A percentile compares a stretch with the other conserved stretches of the same genome.
phyloP scores from a whole-genome alignment of 2,113 vertebrate species.

The Trinectes maculatus region DNA sequence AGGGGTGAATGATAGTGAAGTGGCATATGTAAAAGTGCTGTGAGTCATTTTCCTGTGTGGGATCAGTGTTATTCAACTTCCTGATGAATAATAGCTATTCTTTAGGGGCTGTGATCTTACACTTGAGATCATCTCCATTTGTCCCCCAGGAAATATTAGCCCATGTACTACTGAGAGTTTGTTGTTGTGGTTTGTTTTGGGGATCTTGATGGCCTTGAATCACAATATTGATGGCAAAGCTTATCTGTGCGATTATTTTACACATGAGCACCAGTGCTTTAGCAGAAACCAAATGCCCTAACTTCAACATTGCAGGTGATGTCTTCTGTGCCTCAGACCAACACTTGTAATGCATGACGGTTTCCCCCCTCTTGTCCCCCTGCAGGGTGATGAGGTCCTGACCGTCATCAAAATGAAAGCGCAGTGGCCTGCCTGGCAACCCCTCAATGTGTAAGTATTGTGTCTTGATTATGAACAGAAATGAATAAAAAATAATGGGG shows the following conservation, averaged over 20 bases:
- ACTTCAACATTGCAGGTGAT: too few species aligned
- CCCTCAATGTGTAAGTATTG: conserved; percentile 94
- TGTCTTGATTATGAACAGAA: not conserved
- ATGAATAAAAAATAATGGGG: too few species aligned
- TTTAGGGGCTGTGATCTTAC: too few species aligned
- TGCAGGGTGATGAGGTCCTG: conserved; percentile 95
- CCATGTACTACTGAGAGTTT: too few species aligned
- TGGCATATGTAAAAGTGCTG: too few species aligned
- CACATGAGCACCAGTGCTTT: not conserved
- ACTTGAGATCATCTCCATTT: too few species aligned
- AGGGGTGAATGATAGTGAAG: too few species aligned
- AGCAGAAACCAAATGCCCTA: not conserved
- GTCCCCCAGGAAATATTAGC: too few species aligned
- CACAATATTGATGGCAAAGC: not conserved
- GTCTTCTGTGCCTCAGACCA: not conserved
- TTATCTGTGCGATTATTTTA: not conserved
- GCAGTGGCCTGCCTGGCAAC: conserved; percentile 99
- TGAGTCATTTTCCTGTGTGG: too few species aligned
- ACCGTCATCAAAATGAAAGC: conserved; percentile 99
- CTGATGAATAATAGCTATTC: too few species aligned
- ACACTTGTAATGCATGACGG: not conserved
- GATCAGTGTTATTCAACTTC: too few species aligned
- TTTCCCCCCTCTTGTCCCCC: conserved; percentile 18
- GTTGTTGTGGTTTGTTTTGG: too few species aligned
- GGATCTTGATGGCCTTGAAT: not conserved